phyloP scores from a whole-genome alignment of 2,888 invertebrate genomes.

The Drosophila robusta region DNA sequence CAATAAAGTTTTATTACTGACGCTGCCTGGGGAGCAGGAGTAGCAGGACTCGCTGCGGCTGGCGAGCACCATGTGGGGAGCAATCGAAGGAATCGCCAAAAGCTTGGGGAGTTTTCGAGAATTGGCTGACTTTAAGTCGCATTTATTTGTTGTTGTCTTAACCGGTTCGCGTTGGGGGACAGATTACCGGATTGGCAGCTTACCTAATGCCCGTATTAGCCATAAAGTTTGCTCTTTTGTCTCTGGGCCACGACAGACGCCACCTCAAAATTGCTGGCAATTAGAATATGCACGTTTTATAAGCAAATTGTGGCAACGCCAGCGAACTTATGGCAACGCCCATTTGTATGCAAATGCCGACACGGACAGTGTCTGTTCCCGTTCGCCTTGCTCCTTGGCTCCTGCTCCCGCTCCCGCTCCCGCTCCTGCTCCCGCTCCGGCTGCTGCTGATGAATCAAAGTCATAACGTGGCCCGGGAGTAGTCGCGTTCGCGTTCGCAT shows the following conservation, averaged over 20 bases:
- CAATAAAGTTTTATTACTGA: slow-evolving; percentile 84
- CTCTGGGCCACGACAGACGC: slow-evolving; percentile 18
- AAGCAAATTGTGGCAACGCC: slow-evolving; percentile 71
- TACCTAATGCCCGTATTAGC: slow-evolving; percentile 50
- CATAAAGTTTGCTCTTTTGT: slow-evolving; percentile 60
- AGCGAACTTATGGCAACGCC: slow-evolving; percentile 80
- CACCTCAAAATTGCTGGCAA: slow-evolving; percentile 71
- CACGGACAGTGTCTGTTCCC: slow-evolving; percentile 62
- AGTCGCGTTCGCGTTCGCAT: slow-evolving; percentile 36
- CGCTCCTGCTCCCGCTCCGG: slow-evolving; percentile 2
- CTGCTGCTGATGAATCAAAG: slow-evolving; percentile 74
- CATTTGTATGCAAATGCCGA: slow-evolving; percentile 83
- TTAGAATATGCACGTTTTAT: slow-evolving; percentile 77
- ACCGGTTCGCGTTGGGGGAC: slow-evolving; percentile 49
- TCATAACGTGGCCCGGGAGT: slow-evolving; percentile 69
- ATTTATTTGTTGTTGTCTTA: slow-evolving; percentile 34
- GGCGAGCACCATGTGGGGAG: slow-evolving; percentile 3
- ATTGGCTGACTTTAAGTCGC: slow-evolving; percentile 49
- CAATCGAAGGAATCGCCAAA: slow-evolving; percentile 22
- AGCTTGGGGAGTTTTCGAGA: slow-evolving; percentile 36
- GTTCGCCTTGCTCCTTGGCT: slow-evolving; percentile 1
- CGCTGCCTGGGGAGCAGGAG: slow-evolving; percentile 60
- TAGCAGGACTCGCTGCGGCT: slow-evolving; percentile 26
- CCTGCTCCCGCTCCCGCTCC: too few species aligned
- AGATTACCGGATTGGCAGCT: slow-evolving; percentile 36